Evolutionary conservation across 2,113 vertebrate genomes (phyloP).

Genomic region (Peromyscus polionotus): DNA sequence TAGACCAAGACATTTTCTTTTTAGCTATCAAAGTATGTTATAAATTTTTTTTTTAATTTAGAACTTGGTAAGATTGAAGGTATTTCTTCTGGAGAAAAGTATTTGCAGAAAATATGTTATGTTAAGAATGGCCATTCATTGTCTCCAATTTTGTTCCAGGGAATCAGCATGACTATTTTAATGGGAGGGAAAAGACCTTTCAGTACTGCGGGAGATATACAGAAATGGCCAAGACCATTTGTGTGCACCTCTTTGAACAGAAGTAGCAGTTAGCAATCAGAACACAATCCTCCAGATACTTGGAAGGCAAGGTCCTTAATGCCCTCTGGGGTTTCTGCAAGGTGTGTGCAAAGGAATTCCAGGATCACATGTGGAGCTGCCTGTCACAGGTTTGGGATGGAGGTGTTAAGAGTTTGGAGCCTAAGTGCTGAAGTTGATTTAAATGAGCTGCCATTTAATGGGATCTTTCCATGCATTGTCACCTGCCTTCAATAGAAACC

Average conservation of each 20-base stretch:
- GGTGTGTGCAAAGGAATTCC: background rate
- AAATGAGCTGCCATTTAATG: background rate
- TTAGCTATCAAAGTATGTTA: background rate
- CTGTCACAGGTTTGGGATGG: background rate
- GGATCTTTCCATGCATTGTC: rapidly evolving
- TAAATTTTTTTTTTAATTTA: background rate
- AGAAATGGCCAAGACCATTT: no score
- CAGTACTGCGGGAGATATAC: background rate
- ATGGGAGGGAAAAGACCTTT: background rate
- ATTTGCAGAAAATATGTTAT: background rate
- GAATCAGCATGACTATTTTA: background rate
- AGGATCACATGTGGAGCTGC: background rate
- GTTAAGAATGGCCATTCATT: background rate
- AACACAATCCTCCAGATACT: background rate
- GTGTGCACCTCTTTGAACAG: background rate
- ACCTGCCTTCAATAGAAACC: background rate
- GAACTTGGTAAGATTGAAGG: background rate
- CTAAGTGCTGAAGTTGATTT: background rate
- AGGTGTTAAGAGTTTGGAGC: rapidly evolving
- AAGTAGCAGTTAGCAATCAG: background rate
- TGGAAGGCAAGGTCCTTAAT: background rate
- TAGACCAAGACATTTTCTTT: background rate
- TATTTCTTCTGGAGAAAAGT: background rate
- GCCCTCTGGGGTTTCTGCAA: background rate
- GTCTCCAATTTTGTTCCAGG: background rate